Conservation (phyloP, 2,888 invertebrate species). For the Operophtera brumata region DNA sequence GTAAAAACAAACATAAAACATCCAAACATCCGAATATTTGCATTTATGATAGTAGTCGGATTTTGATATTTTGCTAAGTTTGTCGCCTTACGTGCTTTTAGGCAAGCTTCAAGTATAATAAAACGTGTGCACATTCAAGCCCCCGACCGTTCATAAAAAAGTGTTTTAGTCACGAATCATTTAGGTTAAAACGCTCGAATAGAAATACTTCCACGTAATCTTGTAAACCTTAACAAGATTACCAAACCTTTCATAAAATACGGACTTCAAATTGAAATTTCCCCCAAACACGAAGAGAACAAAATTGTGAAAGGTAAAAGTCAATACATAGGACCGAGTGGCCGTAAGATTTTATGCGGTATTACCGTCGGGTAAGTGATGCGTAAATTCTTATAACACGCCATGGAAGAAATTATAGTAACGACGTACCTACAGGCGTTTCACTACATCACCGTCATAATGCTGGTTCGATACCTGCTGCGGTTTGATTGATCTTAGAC, state of each 20-base stretch:
- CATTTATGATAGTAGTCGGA: no score
- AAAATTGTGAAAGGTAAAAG: slow-evolving; percentile 28
- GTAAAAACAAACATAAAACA: no score
- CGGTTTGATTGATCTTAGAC: neutral
- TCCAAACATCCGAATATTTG: no score
- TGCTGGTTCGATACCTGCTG: neutral
- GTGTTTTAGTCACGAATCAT: slow-evolving; percentile 14
- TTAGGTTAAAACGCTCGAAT: slow-evolving; percentile 1
- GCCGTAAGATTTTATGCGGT: slow-evolving; percentile 76
- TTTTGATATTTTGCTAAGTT: no score
- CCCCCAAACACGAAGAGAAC: slow-evolving; percentile 21
- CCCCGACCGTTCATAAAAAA: neutral
- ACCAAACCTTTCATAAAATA: slow-evolving; percentile 23
- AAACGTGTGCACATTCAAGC: no score
- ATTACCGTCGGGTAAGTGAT: slow-evolving; percentile 70
- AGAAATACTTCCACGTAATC: slow-evolving; percentile 12
- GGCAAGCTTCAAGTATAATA: no score
- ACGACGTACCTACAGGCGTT: neutral
- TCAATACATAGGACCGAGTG: slow-evolving; percentile 76
- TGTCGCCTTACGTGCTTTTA: no score
- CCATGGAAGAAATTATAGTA: slow-evolving; percentile 5
- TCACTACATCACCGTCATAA: no score
- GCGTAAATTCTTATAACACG: slow-evolving; percentile 80
- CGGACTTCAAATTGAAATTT: slow-evolving; percentile 27
- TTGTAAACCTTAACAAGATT: slow-evolving; percentile 21